Evolutionary conservation across 2,888 invertebrate species (phyloP).

Genomic region (Bugulina stolonifera): DNA sequence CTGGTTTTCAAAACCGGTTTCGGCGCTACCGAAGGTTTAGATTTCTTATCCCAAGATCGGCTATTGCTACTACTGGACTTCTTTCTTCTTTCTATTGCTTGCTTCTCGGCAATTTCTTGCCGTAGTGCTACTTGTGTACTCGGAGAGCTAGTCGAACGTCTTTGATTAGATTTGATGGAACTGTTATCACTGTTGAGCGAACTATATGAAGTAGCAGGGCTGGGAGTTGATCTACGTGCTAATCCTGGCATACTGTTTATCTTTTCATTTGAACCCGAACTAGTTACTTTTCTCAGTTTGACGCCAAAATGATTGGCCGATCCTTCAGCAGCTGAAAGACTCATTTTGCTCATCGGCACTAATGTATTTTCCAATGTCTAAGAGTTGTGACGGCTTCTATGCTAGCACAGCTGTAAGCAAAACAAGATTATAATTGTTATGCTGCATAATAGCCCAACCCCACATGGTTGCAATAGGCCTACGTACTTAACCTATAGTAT

Average conservation of each 20-base stretch:
- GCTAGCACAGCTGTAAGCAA: too few species aligned
- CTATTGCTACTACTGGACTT: background rate
- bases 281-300: background rate
- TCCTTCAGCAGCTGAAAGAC: background rate
- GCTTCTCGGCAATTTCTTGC: constrained; percentile 18
- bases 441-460: too few species aligned
- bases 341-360: background rate
- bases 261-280: constrained; percentile 2
- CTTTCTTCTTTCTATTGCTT: background rate
- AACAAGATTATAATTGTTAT: too few species aligned
- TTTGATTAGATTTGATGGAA: background rate
- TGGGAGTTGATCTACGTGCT: background rate
- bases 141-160: background rate
- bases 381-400: too few species aligned
- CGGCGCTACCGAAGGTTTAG: background rate
- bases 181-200: background rate
- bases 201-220: background rate
- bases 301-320: constrained; percentile 19
- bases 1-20: constrained; percentile 15
- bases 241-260: background rate
- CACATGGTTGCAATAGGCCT: too few species aligned
- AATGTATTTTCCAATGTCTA: too few species aligned
- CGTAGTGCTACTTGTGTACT: constrained; percentile 10
- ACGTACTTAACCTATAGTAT: too few species aligned
- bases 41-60: constrained; percentile 16